phyloP scores from a whole-genome alignment of 2,888 invertebrate genomes.

The Drepana falcataria region DNA sequence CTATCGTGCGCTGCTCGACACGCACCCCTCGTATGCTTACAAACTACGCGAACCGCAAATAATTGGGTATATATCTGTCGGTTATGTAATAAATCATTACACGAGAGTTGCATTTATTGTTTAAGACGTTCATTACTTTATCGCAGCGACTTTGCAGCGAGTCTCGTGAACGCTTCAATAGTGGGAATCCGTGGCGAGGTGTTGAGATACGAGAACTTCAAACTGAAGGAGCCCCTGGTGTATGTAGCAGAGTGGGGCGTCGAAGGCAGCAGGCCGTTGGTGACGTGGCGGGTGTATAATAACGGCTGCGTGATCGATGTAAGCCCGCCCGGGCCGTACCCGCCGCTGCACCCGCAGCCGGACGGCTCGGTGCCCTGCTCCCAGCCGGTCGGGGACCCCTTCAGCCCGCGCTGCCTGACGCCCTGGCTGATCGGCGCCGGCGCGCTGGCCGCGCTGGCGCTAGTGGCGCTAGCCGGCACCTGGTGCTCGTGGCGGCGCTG shows the following conservation, averaged over 20 bases:
- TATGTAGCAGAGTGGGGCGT: slow-evolving; percentile 20
- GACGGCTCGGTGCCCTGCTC: background rate
- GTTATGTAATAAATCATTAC: no score
- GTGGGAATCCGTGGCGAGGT: background rate
- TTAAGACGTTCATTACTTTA: background rate
- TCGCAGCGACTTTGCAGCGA: background rate
- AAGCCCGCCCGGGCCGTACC: background rate
- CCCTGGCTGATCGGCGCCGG: background rate
- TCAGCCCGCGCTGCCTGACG: background rate
- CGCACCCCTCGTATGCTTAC: slow-evolving; percentile 6
- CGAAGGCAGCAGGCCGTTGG: slow-evolving; percentile 58
- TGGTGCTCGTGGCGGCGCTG: slow-evolving; percentile 1
- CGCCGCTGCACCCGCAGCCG: slow-evolving; percentile 70
- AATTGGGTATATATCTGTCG: slow-evolving; percentile 47
- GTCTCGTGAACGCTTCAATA: background rate
- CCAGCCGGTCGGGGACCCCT: background rate
- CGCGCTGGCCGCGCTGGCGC: slow-evolving; percentile 4
- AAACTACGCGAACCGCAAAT: slow-evolving; percentile 8
- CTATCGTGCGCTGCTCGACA: slow-evolving; percentile 5
- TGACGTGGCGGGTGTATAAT: slow-evolving; percentile 79
- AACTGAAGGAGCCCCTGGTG: background rate
- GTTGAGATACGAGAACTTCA: background rate
- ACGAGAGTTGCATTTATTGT: no score
- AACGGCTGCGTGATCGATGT: slow-evolving; percentile 37
- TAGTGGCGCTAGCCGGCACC: background rate